Percentiles rank a stretch among this genome's conserved stretches.
These are phyloP conservation scores for Anguilla obscura DNA, from an alignment of 2,797 vertebrate species.

Conservation along the genomic window DNA sequence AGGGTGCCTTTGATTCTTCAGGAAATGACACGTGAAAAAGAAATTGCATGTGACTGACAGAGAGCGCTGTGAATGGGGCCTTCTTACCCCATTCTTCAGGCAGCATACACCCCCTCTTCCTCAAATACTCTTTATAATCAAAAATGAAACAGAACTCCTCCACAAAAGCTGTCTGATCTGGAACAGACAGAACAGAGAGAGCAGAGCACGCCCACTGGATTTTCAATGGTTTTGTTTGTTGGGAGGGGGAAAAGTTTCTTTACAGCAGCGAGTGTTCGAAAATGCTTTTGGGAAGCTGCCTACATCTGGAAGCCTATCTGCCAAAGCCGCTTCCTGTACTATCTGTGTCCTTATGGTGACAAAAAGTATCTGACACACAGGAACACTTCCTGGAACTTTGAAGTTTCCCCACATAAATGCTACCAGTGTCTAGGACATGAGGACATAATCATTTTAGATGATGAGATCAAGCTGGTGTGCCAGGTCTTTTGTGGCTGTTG, in stretches of 20 bases:
- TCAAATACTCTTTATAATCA: background rate
- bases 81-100: background rate
- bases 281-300: background rate
- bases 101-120: background rate
- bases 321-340: background rate
- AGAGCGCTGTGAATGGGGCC: background rate
- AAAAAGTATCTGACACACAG: background rate
- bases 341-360: background rate
- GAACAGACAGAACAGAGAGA: background rate
- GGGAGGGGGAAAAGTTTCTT: background rate
- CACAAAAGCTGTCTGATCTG: background rate
- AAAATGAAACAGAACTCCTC: background rate
- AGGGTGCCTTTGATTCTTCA: slow-evolving; percentile 1
- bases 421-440: background rate
- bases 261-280: background rate
- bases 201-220: background rate
- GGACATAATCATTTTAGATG: background rate
- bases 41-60: background rate
- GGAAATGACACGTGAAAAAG: background rate
- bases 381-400: background rate
- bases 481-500: background rate
- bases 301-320: background rate
- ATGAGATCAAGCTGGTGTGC: background rate
- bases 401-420: background rate
- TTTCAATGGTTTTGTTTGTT: background rate